Evolutionary conservation across 2,888 invertebrate genomes (phyloP).

Genomic region (Xestobium rufovillosum): DNA sequence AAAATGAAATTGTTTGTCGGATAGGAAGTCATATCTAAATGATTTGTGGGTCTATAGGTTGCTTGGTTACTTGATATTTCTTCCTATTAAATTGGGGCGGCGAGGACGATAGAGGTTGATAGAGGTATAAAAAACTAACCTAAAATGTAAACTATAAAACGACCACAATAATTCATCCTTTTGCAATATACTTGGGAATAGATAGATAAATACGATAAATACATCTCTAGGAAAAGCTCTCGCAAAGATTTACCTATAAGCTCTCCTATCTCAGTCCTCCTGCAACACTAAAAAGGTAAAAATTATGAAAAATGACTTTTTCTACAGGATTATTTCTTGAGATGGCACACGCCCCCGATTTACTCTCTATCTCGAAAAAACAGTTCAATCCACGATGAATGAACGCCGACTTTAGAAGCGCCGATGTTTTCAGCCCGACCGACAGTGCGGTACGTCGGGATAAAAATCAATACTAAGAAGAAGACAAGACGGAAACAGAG

Average conservation of each 20-base stretch:
- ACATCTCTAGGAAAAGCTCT: constrained; percentile 24
- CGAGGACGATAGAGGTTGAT: no score
- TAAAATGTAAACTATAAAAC: no score
- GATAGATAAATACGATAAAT: no score
- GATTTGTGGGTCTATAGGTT: no score
- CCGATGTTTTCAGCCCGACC: constrained; percentile 32
- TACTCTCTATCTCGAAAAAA: constrained; percentile 21
- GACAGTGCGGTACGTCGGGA: constrained; percentile 36
- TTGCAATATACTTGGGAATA: no score
- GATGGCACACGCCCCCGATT: constrained; percentile 31
- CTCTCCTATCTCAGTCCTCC: constrained; percentile 26
- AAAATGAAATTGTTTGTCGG: no score
- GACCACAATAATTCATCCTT: no score
- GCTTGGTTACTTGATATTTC: no score
- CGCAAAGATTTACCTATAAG: constrained; percentile 24
- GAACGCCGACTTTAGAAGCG: constrained; percentile 18
- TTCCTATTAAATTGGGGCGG: no score
- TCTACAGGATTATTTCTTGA: constrained; percentile 32
- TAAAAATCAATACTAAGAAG: constrained; percentile 34
- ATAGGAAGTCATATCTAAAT: no score
- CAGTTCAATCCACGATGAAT: constrained; percentile 19
- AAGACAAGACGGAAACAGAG: constrained; percentile 33
- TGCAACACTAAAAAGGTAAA: constrained; percentile 26
- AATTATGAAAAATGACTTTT: constrained; percentile 36
- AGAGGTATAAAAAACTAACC: no score